Evolutionary conservation across 2,888 invertebrate species (phyloP).

Genomic region (Papilio protenor): DNA sequence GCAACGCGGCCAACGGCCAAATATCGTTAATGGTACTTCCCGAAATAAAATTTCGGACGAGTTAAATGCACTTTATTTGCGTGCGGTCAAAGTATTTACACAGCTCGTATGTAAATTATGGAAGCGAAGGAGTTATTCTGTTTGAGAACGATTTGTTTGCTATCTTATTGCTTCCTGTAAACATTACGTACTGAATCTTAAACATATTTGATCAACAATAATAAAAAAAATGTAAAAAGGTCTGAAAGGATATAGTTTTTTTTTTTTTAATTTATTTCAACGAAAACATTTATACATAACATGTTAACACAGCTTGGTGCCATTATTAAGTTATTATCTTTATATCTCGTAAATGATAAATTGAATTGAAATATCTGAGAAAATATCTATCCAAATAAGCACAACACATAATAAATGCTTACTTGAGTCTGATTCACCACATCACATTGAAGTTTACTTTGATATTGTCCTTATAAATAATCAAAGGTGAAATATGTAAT

Average conservation of each 20-base stretch:
- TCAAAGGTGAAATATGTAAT: slow-evolving; percentile 12
- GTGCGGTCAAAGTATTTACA: slow-evolving; percentile 48
- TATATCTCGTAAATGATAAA: neutral
- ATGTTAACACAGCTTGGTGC: no score
- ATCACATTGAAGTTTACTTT: slow-evolving; percentile 11
- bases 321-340: no score
- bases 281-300: no score
- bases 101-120: slow-evolving; percentile 34
- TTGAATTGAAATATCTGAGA: neutral
- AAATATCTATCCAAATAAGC: neutral
- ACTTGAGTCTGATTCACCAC: neutral
- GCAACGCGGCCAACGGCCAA: slow-evolving; percentile 57
- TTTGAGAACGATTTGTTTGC: slow-evolving; percentile 36
- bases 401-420: neutral
- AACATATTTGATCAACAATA: neutral
- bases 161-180: slow-evolving; percentile 34
- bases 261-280: no score
- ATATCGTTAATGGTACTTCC: slow-evolving; percentile 68
- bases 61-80: slow-evolving; percentile 70
- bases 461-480: slow-evolving; percentile 1
- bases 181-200: slow-evolving; percentile 26
- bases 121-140: slow-evolving; percentile 41
- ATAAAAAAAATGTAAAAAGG: neutral
- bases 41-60: slow-evolving; percentile 72
- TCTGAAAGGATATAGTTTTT: no score